Evolutionary conservation across 2,113 vertebrate genomes (phyloP).

Genomic region (Saimiri boliviensis): DNA sequence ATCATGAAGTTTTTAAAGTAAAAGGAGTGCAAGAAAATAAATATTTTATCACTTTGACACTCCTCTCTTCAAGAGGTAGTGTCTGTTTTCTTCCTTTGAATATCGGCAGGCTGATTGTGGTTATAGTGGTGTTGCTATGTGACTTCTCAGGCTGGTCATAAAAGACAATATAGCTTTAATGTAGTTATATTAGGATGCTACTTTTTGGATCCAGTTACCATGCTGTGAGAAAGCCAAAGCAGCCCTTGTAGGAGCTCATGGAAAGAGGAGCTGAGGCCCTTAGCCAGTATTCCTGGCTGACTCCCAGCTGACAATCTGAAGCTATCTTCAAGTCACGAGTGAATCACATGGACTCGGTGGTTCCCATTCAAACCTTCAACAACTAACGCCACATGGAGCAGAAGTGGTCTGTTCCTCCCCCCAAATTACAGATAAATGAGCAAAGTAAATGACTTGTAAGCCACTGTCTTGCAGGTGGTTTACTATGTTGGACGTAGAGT

Average conservation of each 20-base stretch:
- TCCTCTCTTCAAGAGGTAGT: background rate
- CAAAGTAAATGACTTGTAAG: background rate
- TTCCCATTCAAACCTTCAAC: background rate
- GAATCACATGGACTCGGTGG: background rate
- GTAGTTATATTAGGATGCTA: background rate
- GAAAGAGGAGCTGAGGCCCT: background rate
- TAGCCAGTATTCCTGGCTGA: background rate
- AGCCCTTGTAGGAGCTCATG: background rate
- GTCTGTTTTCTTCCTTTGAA: background rate
- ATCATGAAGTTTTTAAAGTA: background rate
- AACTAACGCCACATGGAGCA: background rate
- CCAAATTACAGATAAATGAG: background rate
- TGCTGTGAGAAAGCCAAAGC: background rate
- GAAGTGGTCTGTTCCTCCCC: background rate
- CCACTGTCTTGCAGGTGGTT: background rate
- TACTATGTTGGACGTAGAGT: background rate
- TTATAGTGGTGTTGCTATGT: background rate
- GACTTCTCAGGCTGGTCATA: background rate
- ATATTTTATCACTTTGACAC: background rate
- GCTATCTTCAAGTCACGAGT: background rate
- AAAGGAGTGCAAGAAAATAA: background rate
- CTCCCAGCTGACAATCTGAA: background rate
- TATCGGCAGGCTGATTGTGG: background rate
- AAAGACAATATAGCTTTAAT: background rate
- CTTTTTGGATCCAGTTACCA: background rate